A percentile compares a stretch with the other conserved stretches of the same genome.
Evolutionary conservation across 2,888 invertebrate genomes (phyloP).

Genomic region (Cataglyphis altisquamis): DNA sequence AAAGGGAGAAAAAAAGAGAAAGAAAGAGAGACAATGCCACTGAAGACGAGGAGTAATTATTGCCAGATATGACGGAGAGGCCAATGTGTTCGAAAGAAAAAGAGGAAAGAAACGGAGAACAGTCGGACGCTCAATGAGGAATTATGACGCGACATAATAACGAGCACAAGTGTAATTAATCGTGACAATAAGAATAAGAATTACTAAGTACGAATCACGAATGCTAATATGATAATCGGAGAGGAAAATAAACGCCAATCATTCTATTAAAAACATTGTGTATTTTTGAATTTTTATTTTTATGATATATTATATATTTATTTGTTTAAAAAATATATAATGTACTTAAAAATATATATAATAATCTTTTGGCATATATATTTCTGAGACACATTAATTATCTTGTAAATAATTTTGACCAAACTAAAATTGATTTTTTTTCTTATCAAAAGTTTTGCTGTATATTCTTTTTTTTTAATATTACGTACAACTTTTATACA

Average conservation of each 20-base stretch:
- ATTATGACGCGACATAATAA: slow-evolving; percentile 15
- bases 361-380: too few species aligned
- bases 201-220: background rate
- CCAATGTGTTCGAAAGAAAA: slow-evolving; percentile 1
- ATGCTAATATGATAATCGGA: background rate
- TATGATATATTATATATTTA: background rate
- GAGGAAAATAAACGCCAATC: background rate
- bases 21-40: slow-evolving; percentile 26
- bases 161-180: slow-evolving; percentile 1
- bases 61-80: slow-evolving; percentile 6
- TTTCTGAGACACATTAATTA: too few species aligned
- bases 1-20: slow-evolving; percentile 39
- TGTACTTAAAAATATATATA: background rate
- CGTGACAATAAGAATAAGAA: slow-evolving; percentile 1
- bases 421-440: background rate
- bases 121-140: background rate
- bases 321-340: background rate
- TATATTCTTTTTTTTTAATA: background rate
- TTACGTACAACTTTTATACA: background rate
- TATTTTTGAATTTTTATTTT: background rate
- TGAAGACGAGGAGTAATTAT: slow-evolving; percentile 30
- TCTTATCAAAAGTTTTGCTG: background rate
- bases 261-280: background rate
- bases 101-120: slow-evolving; percentile 1
- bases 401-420: too few species aligned